Base-by-base conservation (phyloP, 1,140 invertebrate genomes). In the Sycophaga agraensis region DNA sequence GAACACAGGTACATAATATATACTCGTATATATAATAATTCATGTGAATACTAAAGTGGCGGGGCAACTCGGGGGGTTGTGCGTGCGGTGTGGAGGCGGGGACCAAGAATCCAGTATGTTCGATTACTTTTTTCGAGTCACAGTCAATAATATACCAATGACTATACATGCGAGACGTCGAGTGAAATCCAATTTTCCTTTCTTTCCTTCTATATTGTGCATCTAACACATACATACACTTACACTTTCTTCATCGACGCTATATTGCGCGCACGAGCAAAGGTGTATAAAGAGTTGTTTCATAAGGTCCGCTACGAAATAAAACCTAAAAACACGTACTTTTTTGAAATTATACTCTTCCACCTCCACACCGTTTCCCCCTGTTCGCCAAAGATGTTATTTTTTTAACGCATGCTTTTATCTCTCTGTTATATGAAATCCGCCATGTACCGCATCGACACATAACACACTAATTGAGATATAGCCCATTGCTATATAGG, bases 71-170 rank as follows among this genome's bases (percentile, higher is more conserved):
- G 31, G 35, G 35, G 40, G 66, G 66, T 54, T 54, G 40, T 56
- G 64, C 61, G 67, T 66, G 68, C 62, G 69, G 68, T 73, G 73
- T 77, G 73, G 74, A 77, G 75, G 75, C 75, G 75, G 74, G 73
- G 75, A 75, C 74, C 74, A 64, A 53, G 16, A 35, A 53, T 54
- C 24, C n/a, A 2, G 24, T 43, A 54, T 16, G 16, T 28, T 4
- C 19, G 19, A 22, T 42, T n/a, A n/a, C n/a, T n/a, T n/a, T n/a
- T n/a, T n/a, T n/a, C n/a, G n/a, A n/a, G n/a, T n/a, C n/a, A n/a
- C n/a, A n/a, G n/a, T 42, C 14, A 42, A n/a, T 26, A 16, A 22
- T 28, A 26, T 42, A 42, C 8, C 16, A n/a, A n/a, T n/a, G n/a
- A n/a, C n/a, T n/a, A n/a, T n/a, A n/a, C n/a, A 28, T 39, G 5